A percentile compares a stretch with the other conserved stretches of the same genome.
phyloP scores from a whole-genome alignment of 2,797 vertebrate genomes.

The Simalia tracyae region DNA sequence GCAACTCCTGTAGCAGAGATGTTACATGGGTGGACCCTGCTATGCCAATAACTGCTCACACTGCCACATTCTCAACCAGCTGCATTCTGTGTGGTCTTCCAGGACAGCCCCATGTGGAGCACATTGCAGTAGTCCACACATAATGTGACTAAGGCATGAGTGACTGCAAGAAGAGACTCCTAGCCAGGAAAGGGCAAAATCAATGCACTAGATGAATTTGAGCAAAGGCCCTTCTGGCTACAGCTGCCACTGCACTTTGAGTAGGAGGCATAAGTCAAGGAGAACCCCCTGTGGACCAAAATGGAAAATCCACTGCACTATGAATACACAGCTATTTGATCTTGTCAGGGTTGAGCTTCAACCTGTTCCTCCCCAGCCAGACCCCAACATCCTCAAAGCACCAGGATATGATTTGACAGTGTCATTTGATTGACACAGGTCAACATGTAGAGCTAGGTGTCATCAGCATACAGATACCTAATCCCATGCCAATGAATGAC shows the following conservation, averaged over 20 bases:
- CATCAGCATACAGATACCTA: neutral
- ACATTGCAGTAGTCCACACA: neutral
- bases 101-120: neutral
- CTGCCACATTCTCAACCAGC: neutral
- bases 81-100: neutral
- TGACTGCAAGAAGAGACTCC: neutral
- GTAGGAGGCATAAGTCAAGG: neutral
- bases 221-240: neutral
- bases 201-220: neutral
- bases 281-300: neutral
- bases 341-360: neutral
- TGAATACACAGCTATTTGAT: neutral
- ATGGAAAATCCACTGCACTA: neutral
- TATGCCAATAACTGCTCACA: neutral
- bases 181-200: neutral
- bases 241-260: neutral
- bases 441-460: neutral
- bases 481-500: neutral
- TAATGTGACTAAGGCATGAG: neutral
- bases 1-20: neutral
- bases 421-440: neutral
- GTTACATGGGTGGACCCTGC: neutral
- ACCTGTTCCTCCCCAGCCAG: neutral
- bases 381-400: neutral
- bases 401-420: neutral